Conservation (phyloP, 1,140 invertebrate species). For the Solenopsis invicta region DNA sequence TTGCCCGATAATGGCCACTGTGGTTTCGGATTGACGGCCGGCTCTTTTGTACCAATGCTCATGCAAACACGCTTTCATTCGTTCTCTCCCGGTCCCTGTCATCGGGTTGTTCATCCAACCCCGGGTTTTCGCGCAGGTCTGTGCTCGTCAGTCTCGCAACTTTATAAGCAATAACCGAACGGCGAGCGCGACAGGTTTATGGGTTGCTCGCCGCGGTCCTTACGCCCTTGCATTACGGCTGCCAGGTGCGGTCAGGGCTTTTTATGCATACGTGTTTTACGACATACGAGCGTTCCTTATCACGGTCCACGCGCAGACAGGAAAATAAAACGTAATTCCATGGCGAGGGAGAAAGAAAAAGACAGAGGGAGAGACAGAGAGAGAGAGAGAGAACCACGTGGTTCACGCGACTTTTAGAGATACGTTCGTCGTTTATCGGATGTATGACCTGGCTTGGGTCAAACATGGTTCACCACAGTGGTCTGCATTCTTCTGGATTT, state of each 20-base stretch:
- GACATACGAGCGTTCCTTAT: constrained; percentile 43
- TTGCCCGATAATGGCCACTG: constrained; percentile 71
- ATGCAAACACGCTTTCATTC: constrained; percentile 70
- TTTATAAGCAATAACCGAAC: constrained; percentile 79
- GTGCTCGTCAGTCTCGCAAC: constrained; percentile 69
- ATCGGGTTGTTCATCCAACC: constrained; percentile 64
- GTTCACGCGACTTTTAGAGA: constrained; percentile 2
- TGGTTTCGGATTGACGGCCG: constrained; percentile 69
- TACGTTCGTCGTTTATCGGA: background rate
- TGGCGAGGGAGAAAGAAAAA: background rate
- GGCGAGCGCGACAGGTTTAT: constrained; percentile 64
- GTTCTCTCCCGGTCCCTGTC: constrained; percentile 66
- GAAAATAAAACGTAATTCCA: constrained; percentile 43
- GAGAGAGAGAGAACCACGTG: background rate
- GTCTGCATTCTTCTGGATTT: background rate
- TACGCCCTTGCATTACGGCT: constrained; percentile 50
- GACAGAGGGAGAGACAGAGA: background rate
- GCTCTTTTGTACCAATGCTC: constrained; percentile 67
- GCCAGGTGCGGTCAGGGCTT: constrained; percentile 55
- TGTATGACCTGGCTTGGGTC: background rate
- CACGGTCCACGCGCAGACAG: background rate
- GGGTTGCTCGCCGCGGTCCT: constrained; percentile 42
- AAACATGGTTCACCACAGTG: background rate
- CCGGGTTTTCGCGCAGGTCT: constrained; percentile 53
- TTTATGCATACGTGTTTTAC: constrained; percentile 55